Evolutionary conservation across 2,797 vertebrate genomes (phyloP), one percentile per base, ranked within the genome.

Genomic region (Bradypus variegatus): DNA sequence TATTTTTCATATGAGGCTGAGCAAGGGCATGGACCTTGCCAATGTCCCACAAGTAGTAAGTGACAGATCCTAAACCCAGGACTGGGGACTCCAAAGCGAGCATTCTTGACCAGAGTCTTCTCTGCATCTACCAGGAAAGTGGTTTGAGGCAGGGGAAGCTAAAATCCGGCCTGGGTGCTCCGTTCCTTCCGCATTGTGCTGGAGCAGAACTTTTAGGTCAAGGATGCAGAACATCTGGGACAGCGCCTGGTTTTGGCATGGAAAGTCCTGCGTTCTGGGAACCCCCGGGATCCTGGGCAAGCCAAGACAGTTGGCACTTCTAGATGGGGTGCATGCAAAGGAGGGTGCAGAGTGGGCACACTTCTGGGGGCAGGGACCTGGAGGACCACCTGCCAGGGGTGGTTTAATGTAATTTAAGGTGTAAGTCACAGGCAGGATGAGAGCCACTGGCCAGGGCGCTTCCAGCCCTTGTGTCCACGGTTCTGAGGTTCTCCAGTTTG

Each of bases 151-250:
- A 4, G 58, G 73, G 36, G 33, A 25, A 14, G 10, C 25, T 3
- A 11, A 27, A 58, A 64, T 62, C 21, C 4, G 4, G 60, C 72
- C 77, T 4, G 73, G 60, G 64, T 8, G 1, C 6, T 60, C 1
- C 23, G 31, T 6, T 14, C 23, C 31, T 18, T 64, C 67, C 0
- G 1, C 0, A 0, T 27, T 8, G 5, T 5, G 2, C 12, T 0
- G 0, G 75, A 6, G 8, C 50, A 15, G 13, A 31, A 36, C 21
- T 31, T 65, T 8, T 23, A 2, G 16, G 55, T 4, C 2, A 29
- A 23, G 4, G 14, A 9, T 5, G 3, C 50, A 19, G 48, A 31
- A 19, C 5, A 13, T 16, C 5, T 15, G 77, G 64, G 70, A 3
- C 33, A 23, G 67, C 7, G 21, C 15, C 15, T 16, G 19, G n/a